Evolutionary conservation across 2,797 vertebrate species (phyloP).

Genomic region (Smutsia gigantea): DNA sequence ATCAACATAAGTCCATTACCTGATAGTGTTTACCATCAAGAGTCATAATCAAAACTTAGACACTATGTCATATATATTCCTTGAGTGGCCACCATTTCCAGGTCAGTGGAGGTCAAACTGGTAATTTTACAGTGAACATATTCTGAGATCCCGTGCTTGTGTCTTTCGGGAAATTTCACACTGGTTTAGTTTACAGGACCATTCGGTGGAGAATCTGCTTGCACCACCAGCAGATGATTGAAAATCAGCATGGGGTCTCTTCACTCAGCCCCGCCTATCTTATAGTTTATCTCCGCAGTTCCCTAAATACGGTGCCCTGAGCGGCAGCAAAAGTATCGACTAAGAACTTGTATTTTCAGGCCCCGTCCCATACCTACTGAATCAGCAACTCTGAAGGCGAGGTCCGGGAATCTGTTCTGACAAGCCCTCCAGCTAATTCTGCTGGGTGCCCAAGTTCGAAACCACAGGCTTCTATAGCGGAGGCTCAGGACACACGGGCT

Average conservation of each 20-base stretch:
- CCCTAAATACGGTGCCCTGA: neutral
- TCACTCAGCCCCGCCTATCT: neutral
- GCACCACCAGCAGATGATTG: neutral
- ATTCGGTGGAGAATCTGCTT: neutral
- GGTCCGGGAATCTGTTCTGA: neutral
- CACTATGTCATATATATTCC: neutral
- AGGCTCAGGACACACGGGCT: accelerated
- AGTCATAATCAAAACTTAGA: neutral
- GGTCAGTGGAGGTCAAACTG: neutral
- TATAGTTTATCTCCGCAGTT: neutral
- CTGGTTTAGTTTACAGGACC: neutral
- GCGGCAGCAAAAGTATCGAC: neutral
- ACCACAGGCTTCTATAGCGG: accelerated
- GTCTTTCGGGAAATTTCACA: neutral
- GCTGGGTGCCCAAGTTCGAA: neutral
- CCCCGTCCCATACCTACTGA: neutral
- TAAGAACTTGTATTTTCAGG: neutral
- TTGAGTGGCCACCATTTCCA: neutral
- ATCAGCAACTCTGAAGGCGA: neutral
- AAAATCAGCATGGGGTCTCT: neutral
- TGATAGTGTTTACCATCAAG: neutral
- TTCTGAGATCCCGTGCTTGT: neutral
- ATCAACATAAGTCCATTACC: neutral
- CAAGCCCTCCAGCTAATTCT: neutral
- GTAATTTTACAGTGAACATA: neutral